These are phyloP conservation scores for Megalurothrips usitatus DNA, from an alignment of 2,888 invertebrate genomes.

Conservation along the genomic window DNA sequence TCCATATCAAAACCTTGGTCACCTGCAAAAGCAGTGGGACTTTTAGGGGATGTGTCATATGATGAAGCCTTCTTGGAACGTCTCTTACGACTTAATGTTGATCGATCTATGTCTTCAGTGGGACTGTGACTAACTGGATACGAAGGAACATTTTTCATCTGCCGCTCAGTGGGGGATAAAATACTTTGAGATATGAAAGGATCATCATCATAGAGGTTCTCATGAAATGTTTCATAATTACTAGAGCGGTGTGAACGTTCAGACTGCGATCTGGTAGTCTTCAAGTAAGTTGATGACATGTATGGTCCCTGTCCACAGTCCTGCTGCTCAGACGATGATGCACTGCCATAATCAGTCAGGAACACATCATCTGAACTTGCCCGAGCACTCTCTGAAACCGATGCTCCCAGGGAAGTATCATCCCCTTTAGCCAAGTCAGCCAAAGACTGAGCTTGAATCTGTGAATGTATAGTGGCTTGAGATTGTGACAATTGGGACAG, in stretches of 20 bases:
- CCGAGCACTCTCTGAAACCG: slow-evolving; percentile 76
- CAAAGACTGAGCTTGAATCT: slow-evolving; percentile 7
- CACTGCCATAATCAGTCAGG: slow-evolving; percentile 7
- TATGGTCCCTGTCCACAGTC: background rate
- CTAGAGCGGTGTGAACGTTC: background rate
- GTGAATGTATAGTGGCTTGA: slow-evolving; percentile 17
- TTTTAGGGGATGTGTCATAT: slow-evolving; percentile 9
- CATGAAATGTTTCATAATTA: slow-evolving; percentile 18
- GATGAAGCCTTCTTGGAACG: slow-evolving; percentile 17
- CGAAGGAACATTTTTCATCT: background rate
- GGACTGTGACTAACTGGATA: slow-evolving; percentile 13
- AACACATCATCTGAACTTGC: slow-evolving; percentile 50
- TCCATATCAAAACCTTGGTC: slow-evolving; percentile 18
- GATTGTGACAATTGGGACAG: background rate
- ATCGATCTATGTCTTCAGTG: slow-evolving; percentile 9
- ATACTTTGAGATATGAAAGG: background rate
- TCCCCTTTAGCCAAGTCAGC: slow-evolving; percentile 61
- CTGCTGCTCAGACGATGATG: slow-evolving; percentile 7
- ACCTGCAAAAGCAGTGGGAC: background rate
- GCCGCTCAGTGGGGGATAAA: background rate
- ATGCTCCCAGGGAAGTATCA: slow-evolving; percentile 72
- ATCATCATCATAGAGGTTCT: slow-evolving; percentile 13
- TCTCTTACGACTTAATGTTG: background rate
- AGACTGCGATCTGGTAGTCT: slow-evolving; percentile 18
- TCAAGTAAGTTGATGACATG: slow-evolving; percentile 8